These are phyloP conservation scores for Phorcus lineatus DNA, from an alignment of 2,888 invertebrate species.

Conservation along the genomic window DNA sequence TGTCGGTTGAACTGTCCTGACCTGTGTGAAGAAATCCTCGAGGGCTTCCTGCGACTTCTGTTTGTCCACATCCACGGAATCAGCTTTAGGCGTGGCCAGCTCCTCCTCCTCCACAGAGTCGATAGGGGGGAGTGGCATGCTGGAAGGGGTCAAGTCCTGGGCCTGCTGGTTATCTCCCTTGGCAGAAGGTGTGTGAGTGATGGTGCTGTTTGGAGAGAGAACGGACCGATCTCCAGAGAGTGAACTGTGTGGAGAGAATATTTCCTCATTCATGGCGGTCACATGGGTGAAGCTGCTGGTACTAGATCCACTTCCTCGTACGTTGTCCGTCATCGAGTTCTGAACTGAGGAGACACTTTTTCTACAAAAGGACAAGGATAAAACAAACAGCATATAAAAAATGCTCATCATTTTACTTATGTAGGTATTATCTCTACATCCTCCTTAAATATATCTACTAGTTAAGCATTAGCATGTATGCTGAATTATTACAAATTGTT, in stretches of 20 bases:
- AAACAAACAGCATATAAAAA: background rate
- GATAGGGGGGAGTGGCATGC: conserved; percentile 65
- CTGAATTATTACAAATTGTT: too few relatives aligned
- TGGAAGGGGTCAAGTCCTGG: conserved; percentile 56
- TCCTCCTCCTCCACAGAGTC: conserved; percentile 60
- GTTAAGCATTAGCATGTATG: too few relatives aligned
- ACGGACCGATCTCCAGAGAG: conserved; percentile 37
- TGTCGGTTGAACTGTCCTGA: background rate
- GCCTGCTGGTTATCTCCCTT: background rate
- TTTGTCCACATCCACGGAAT: conserved; percentile 38
- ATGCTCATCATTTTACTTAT: background rate
- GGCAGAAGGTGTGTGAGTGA: conserved; percentile 54
- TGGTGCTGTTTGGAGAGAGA: conserved; percentile 49
- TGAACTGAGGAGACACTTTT: background rate
- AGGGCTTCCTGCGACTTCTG: conserved; percentile 29
- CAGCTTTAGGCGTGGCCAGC: conserved; percentile 52
- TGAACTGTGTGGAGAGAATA: conserved; percentile 60
- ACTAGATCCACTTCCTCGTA: conserved; percentile 47
- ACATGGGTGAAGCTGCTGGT: conserved; percentile 71
- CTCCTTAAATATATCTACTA: too few relatives aligned
- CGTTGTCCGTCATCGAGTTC: background rate
- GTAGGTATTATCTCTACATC: too few relatives aligned
- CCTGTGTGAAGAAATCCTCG: conserved; percentile 30
- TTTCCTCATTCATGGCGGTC: conserved; percentile 59
- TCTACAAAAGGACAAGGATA: background rate